Conservation (phyloP, 2,888 invertebrate genomes). For the Ochlodes sylvanus region DNA sequence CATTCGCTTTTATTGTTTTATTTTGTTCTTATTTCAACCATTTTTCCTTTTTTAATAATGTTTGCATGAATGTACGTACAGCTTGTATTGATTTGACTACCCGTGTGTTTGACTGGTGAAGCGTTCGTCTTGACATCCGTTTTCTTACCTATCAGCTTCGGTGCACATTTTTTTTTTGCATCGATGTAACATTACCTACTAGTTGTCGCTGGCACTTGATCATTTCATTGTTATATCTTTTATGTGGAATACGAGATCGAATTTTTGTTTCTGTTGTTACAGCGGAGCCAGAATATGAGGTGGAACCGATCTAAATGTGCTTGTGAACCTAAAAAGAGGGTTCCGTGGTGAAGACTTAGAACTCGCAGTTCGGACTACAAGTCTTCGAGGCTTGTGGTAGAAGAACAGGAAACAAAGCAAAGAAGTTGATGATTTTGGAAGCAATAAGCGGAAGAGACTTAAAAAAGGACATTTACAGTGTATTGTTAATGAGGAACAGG, state of each 20-base stretch:
- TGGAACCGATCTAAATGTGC: conserved; percentile 79
- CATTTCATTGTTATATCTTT: conserved; percentile 12
- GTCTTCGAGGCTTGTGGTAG: neutral
- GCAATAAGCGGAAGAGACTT: conserved; percentile 12
- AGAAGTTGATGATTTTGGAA: neutral
- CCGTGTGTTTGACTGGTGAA: conserved; percentile 27
- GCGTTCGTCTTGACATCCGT: conserved; percentile 70
- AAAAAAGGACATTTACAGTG: conserved; percentile 35
- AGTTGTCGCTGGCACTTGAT: neutral
- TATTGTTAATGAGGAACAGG: conserved; percentile 40
- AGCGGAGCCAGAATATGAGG: conserved; percentile 76
- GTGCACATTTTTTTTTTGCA: conserved; percentile 39
- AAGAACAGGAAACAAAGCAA: neutral
- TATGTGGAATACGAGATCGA: conserved; percentile 43
- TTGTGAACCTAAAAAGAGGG: conserved; percentile 62
- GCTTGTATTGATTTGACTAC: conserved; percentile 30
- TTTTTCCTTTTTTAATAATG: conserved; percentile 16
- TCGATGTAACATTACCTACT: conserved; percentile 17
- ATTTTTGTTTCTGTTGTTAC: conserved; percentile 64
- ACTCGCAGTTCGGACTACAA: too few relatives aligned
- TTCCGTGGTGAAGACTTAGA: conserved; percentile 40
- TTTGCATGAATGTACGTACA: conserved; percentile 12
- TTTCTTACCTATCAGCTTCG: conserved; percentile 60
- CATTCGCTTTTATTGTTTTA: conserved; percentile 49
- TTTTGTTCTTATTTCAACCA: conserved; percentile 35